These are phyloP conservation scores for Epinotia brunnichana DNA, from an alignment of 2,888 invertebrate species.

Conservation along the genomic window DNA sequence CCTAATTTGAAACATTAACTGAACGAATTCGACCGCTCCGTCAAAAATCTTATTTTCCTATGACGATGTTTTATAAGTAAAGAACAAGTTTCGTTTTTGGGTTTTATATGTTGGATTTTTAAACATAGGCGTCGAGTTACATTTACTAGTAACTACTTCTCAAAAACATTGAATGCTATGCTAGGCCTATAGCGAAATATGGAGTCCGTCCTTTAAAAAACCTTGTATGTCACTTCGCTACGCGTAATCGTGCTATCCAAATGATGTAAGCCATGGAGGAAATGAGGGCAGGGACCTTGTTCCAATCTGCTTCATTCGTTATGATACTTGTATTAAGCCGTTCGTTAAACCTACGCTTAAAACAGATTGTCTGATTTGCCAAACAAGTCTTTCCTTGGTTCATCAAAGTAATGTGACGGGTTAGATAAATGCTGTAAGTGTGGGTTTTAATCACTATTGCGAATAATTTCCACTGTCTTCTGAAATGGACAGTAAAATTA, in stretches of 20 bases:
- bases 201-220: slow-evolving; percentile 37
- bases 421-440: slow-evolving; percentile 19
- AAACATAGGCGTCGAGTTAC: too few relatives aligned
- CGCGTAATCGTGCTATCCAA: slow-evolving; percentile 40
- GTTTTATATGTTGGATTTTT: background rate
- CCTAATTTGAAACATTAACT: background rate
- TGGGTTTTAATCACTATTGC: slow-evolving; percentile 28
- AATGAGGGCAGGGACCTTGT: slow-evolving; percentile 44
- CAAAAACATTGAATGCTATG: background rate
- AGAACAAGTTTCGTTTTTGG: background rate
- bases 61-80: background rate
- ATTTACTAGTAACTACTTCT: background rate
- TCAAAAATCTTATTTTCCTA: background rate
- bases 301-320: slow-evolving; percentile 42
- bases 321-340: slow-evolving; percentile 37
- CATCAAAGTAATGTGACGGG: slow-evolving; percentile 21
- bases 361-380: slow-evolving; percentile 24
- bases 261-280: slow-evolving; percentile 40
- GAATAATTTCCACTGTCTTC: slow-evolving; percentile 7
- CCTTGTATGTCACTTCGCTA: slow-evolving; percentile 40
- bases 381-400: slow-evolving; percentile 17
- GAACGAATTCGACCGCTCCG: background rate
- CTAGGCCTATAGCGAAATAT: slow-evolving; percentile 6
- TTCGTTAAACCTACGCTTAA: slow-evolving; percentile 38
- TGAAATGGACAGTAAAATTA: slow-evolving; percentile 2